These are phyloP conservation scores for Acanthurus tractus DNA, from an alignment of 2,797 vertebrate species.

Conservation along the genomic window DNA sequence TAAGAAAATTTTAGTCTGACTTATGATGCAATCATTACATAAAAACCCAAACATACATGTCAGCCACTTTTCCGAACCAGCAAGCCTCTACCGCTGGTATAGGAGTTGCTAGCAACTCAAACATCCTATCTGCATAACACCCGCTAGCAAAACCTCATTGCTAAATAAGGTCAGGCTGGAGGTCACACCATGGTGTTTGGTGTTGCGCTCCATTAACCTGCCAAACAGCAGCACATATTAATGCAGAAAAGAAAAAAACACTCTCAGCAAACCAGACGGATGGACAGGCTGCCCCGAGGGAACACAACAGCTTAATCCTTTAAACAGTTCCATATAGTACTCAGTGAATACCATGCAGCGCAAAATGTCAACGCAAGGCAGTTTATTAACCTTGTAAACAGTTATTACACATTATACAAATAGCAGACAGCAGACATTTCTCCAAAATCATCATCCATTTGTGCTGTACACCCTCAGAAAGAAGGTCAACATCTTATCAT, in stretches of 20 bases:
- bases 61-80: constrained; percentile 1
- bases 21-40: constrained; percentile 19
- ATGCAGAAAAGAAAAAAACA: constrained; percentile 60
- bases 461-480: constrained; percentile 46
- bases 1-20: constrained; percentile 25
- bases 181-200: constrained; percentile 72
- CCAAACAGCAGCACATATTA: constrained; percentile 68
- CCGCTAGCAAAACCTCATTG: constrained; percentile 47
- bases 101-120: constrained; percentile 26
- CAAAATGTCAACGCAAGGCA: constrained; percentile 78
- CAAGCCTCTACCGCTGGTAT: not conserved
- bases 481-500: constrained; percentile 83
- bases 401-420: constrained; percentile 67
- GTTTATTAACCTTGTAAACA: constrained; percentile 80
- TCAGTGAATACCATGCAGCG: constrained; percentile 76
- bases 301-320: constrained; percentile 83
- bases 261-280: constrained; percentile 58
- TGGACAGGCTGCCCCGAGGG: constrained; percentile 71
- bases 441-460: constrained; percentile 53
- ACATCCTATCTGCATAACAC: constrained; percentile 23
- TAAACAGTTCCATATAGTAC: constrained; percentile 82
- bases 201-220: constrained; percentile 79
- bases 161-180: constrained; percentile 77
- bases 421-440: constrained; percentile 42
- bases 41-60: constrained; percentile 1